These are phyloP conservation scores for Crotalus viridis DNA, from an alignment of 2,113 vertebrate species.

Conservation along the genomic window DNA sequence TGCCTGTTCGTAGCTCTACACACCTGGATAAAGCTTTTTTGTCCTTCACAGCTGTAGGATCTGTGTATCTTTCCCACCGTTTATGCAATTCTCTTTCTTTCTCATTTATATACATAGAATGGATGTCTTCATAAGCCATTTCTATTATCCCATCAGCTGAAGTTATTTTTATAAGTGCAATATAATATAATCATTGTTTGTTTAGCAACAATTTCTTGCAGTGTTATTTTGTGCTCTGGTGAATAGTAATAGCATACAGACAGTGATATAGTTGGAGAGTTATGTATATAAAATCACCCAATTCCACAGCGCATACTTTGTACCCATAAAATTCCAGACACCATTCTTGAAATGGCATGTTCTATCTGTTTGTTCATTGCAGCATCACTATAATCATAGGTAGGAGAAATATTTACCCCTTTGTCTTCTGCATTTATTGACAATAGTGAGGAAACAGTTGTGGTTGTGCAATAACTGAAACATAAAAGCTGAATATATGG, in stretches of 20 bases:
- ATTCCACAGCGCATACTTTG: background rate
- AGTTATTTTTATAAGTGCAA: background rate
- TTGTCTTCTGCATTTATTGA: background rate
- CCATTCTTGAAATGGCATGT: background rate
- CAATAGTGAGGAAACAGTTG: background rate
- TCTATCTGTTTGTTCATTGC: background rate
- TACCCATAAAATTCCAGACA: background rate
- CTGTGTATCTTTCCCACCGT: background rate
- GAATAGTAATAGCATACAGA: background rate
- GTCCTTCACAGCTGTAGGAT: background rate
- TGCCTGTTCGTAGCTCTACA: background rate
- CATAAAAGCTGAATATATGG: background rate
- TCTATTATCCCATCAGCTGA: background rate
- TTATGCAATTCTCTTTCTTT: background rate
- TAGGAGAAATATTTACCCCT: background rate
- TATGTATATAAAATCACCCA: background rate
- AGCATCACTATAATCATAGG: background rate
- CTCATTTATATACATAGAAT: background rate
- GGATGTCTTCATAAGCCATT: background rate
- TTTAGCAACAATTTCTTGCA: background rate
- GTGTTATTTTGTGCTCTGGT: background rate
- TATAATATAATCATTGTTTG: background rate
- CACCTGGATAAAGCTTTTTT: background rate
- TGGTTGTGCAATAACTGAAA: background rate
- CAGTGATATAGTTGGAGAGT: background rate